Base-by-base conservation (phyloP, 2,888 invertebrate genomes). In the Pandemis corylana region DNA sequence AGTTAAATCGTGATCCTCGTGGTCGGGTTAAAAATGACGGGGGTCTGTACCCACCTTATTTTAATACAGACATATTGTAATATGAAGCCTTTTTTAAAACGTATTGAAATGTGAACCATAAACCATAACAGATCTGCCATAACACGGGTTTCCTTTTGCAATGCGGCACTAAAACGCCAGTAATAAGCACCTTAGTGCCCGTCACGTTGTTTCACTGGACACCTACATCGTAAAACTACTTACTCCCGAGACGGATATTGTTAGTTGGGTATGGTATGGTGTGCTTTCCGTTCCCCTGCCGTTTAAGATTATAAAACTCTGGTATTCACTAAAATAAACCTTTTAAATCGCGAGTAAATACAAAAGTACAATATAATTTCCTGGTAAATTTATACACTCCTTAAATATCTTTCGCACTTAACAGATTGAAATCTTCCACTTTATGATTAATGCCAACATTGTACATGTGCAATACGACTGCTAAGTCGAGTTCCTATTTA, bases 161-260 rank as follows among this genome's bases (percentile, higher is more conserved):
- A 59, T 59, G 12, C 59, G 12, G 59, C 59, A 28, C 36, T 61
- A 36, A 5, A 71, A 66, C 20, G 12, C 41, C 15, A 59, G 36
- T 65, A 65, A 64, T 36, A 46, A 65, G 36, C 56, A 42, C 46
- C 28, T 12, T 42, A 12, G 12, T 51, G 51, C 20, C 42, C 62
- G 61, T 70, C 51, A 53, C 20, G 70, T 63, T 15, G 53, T 49
- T 66, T 49, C 49, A 71, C 46, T 65, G 44, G 65, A 71, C 65
- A 56, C 71, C 64, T 64, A 12, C 49, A 49, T 7, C 53, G 53
- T 53, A 20, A 6, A 3, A 53, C 49, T 13, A 12, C 15, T 15
- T 15, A 15, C 53, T 53, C 51, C 13, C 46, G 12, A 41, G 51
- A 20, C 51, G 42, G 63, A 70, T 41, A 46, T 69, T 46, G 65